Base-by-base conservation (phyloP, 2,888 invertebrate species). In the Hyalella azteca region DNA sequence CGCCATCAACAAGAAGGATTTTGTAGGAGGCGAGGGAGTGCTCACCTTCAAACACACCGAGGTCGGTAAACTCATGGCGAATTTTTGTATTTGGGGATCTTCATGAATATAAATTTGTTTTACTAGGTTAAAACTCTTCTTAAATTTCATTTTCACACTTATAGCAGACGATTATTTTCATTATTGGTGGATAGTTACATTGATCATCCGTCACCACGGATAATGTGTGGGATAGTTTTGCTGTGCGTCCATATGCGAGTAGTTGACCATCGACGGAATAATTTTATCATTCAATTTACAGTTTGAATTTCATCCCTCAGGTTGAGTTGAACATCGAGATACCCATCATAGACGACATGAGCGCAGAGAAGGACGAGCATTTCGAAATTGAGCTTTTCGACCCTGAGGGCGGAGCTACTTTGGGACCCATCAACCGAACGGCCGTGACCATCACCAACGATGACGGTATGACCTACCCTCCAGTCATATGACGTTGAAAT, bases 341-440 rank as follows among this genome's bases (percentile, higher is more conserved):
- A 76, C 88, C 89, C 1, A 90, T 91, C 80, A 88, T 90, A 39
- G 90, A 91, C 85, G 91, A 91, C 85, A 88, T 89, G 88, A 88
- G 89, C 79, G 89, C 90, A 19, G 91, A 91, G 85, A 91, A 91
- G 86, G 91, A 91, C 86, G 91, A 91, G 86, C 90, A 90, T 83
- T 91, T 91, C 87, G 90, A 90, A 85, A 87, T 91, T 26, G 90
- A 90, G 82, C 85, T 90, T 11, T 87, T 87, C 73, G 88, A 88
- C 11, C 87, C 89, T 1, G 85, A 87, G 41, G 89, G 88, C 5
- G 89, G 91, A 11, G 90, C 90, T 0, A 87, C 86, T 73, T 85
- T 90, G 22, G 90, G 90, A 36, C 86, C 87, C 73, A 86, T 88
- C n/a, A 88, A 88, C 80, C 87, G 88, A 82, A 88, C 88, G 29